phyloP scores from a whole-genome alignment of 2,888 invertebrate species.

The Plagodis pulveraria region DNA sequence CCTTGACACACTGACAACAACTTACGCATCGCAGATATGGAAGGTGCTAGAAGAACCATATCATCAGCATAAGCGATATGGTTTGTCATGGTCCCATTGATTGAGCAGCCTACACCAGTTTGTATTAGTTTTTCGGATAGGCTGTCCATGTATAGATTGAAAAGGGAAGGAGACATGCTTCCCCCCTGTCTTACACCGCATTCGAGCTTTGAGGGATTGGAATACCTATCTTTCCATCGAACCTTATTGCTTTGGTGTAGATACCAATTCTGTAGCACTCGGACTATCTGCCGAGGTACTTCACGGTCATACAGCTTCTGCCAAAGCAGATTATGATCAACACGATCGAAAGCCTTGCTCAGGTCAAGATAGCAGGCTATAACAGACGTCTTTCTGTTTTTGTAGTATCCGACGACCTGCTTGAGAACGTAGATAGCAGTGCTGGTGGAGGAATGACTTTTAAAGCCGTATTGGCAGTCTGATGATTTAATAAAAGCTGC shows the following conservation, averaged over 20 bases:
- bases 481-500: background rate
- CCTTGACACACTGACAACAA: background rate
- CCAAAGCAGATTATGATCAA: background rate
- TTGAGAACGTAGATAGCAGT: background rate
- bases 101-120: background rate
- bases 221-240: background rate
- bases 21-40: background rate
- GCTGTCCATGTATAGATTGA: background rate
- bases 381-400: background rate
- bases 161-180: background rate
- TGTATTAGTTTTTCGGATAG: background rate
- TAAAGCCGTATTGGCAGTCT: conserved; percentile 1
- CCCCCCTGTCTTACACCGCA: background rate
- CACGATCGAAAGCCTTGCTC: background rate
- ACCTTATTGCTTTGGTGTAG: background rate
- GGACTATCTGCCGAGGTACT: background rate
- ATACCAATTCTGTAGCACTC: background rate
- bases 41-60: background rate
- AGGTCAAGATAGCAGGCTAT: background rate
- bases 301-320: background rate
- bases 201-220: background rate
- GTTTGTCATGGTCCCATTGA: background rate
- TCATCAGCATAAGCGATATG: background rate
- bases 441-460: background rate
- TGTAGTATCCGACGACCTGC: background rate